phyloP scores from a whole-genome alignment of 2,113 vertebrate genomes.

The Cyrtonyx montezumae region DNA sequence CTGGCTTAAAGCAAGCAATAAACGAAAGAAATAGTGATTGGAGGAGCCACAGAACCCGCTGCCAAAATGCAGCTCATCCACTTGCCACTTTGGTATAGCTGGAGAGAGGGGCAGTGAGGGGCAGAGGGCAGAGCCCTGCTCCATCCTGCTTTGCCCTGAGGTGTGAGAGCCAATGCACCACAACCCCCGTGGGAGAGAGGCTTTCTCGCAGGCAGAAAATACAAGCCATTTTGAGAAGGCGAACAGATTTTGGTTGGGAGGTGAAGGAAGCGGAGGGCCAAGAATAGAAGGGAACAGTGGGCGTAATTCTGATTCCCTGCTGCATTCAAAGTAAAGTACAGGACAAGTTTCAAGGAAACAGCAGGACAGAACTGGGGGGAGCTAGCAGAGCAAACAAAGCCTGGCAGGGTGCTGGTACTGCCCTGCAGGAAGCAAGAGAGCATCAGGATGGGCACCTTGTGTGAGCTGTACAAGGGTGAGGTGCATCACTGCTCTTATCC shows the following conservation, averaged over 20 bases:
- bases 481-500: rapidly evolving
- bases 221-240: slow-evolving; percentile 60
- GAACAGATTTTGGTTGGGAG: slow-evolving; percentile 75
- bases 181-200: slow-evolving; percentile 33
- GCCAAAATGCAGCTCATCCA: not conserved
- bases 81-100: not conserved
- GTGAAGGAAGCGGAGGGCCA: slow-evolving; percentile 68
- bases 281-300: slow-evolving; percentile 71
- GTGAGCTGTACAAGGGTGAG: not conserved
- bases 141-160: not conserved
- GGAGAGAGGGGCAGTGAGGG: not conserved
- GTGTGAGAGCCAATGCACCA: not conserved
- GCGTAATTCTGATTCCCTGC: slow-evolving; percentile 63
- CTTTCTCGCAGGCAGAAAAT: slow-evolving; percentile 41
- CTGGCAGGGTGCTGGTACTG: not conserved
- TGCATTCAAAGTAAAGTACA: slow-evolving; percentile 54
- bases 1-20: not conserved
- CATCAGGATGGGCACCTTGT: not conserved
- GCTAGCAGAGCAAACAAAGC: not conserved
- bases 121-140: not conserved
- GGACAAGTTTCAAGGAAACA: slow-evolving; percentile 49
- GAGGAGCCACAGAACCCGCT: not conserved
- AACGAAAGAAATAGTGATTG: not conserved
- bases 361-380: not conserved
- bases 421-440: not conserved